A percentile compares a stretch with the other conserved stretches of the same genome.
Evolutionary conservation across 2,888 invertebrate species (phyloP).

Genomic region (Spodoptera littoralis): DNA sequence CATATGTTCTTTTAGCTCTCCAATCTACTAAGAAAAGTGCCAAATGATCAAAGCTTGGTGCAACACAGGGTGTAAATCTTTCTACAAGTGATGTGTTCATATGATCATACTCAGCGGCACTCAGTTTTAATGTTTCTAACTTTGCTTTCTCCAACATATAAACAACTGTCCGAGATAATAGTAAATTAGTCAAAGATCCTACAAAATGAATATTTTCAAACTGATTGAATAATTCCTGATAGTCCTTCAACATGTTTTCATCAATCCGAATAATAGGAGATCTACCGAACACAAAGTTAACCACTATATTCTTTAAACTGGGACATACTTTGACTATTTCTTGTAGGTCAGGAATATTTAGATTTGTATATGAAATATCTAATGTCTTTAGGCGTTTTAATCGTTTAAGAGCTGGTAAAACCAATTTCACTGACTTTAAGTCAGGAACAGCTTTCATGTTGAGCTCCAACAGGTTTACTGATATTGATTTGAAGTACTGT

Average conservation of each 20-base stretch:
- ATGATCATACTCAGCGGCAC: conserved; percentile 60
- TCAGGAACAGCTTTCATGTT: conserved; percentile 72
- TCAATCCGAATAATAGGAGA: conserved; percentile 39
- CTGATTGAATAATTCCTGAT: conserved; percentile 71
- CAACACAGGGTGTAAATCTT: neutral
- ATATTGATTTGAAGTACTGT: conserved; percentile 70
- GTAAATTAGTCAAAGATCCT: conserved; percentile 66
- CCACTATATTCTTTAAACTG: conserved; percentile 70
- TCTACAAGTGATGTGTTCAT: conserved; percentile 22
- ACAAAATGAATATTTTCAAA: conserved; percentile 76
- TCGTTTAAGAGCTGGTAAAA: conserved; percentile 67
- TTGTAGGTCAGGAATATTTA: conserved; percentile 71
- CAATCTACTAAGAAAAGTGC: conserved; percentile 65
- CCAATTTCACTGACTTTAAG: conserved; percentile 63
- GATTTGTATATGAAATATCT: conserved; percentile 76
- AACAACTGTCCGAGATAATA: conserved; percentile 64
- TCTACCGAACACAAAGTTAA: conserved; percentile 71
- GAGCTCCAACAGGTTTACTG: conserved; percentile 67
- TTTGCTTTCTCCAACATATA: conserved; percentile 65
- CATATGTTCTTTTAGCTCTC: conserved; percentile 39
- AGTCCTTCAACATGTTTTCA: conserved; percentile 55
- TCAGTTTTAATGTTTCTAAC: conserved; percentile 67
- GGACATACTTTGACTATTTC: conserved; percentile 71
- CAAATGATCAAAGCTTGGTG: conserved; percentile 60
- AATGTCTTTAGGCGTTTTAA: conserved; percentile 70